Evolutionary conservation across 2,113 vertebrate genomes (phyloP).

Genomic region (Laticauda laticaudata): DNA sequence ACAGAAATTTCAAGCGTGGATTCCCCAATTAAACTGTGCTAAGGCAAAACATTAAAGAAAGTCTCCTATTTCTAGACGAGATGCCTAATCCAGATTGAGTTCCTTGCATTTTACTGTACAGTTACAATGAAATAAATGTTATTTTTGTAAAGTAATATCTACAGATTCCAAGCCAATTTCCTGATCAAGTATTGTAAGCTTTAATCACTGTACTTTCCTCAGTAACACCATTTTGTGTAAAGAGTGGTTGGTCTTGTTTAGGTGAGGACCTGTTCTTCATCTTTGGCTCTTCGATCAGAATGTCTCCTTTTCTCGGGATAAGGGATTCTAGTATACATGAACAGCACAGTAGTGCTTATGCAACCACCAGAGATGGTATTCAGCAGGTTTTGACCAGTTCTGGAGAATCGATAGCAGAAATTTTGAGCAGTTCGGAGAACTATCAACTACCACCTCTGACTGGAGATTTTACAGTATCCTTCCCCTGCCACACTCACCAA

Average conservation of each 20-base stretch:
- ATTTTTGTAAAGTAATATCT: neutral
- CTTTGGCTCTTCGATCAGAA: neutral
- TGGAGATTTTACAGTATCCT: too few relatives aligned
- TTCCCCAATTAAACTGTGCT: neutral
- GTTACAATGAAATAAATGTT: neutral
- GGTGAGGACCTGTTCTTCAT: neutral
- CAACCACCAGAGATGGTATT: neutral
- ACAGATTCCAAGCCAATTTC: neutral
- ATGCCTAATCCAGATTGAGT: neutral
- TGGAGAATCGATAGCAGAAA: too few relatives aligned
- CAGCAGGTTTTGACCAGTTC: too few relatives aligned
- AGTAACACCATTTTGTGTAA: neutral
- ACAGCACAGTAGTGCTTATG: neutral
- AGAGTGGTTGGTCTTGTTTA: neutral
- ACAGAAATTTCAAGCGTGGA: neutral
- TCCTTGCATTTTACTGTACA: neutral
- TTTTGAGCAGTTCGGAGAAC: too few relatives aligned
- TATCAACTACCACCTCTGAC: too few relatives aligned
- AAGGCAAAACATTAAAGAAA: neutral
- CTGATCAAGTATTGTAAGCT: neutral
- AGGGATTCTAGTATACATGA: neutral
- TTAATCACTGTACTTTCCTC: neutral
- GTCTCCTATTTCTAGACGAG: neutral
- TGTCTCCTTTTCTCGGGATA: neutral
- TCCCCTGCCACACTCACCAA: too few relatives aligned